A percentile compares a stretch with the other conserved stretches of the same genome.
Evolutionary conservation across 1,140 invertebrate species (phyloP).

Genomic region (Drosophila punjabiensis): DNA sequence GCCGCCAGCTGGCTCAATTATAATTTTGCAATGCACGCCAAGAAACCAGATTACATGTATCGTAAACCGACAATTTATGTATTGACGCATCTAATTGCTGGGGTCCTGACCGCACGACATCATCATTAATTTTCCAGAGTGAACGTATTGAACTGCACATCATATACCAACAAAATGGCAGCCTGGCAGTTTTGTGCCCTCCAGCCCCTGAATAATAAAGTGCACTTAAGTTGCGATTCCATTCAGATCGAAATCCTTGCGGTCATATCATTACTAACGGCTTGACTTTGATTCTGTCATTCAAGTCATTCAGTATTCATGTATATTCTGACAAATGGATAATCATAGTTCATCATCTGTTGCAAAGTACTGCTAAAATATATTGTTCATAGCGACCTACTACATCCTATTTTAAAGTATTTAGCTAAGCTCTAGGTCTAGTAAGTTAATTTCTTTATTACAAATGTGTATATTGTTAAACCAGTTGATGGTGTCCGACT

Average conservation of each 20-base stretch:
- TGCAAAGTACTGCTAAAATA: too few species aligned
- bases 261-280: conserved; percentile 54
- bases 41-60: conserved; percentile 34
- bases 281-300: conserved; percentile 11
- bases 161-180: conserved; percentile 1
- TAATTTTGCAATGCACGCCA: conserved; percentile 53
- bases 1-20: conserved; percentile 54
- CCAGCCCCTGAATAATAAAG: conserved; percentile 31
- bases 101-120: conserved; percentile 9
- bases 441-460: too few species aligned
- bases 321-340: too few species aligned
- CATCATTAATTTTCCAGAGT: conserved; percentile 37
- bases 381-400: background rate
- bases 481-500: too few species aligned
- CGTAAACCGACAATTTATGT: conserved; percentile 41
- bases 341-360: background rate
- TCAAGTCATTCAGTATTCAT: conserved; percentile 4
- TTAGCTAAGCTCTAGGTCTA: background rate
- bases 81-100: conserved; percentile 33
- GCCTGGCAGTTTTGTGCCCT: background rate
- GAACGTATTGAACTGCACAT: conserved; percentile 16
- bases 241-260: conserved; percentile 31
- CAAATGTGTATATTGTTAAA: too few species aligned
- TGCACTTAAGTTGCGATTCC: conserved; percentile 41
- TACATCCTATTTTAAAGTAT: background rate